phyloP scores from a whole-genome alignment of 2,797 vertebrate species.

The Pygocentrus nattereri region DNA sequence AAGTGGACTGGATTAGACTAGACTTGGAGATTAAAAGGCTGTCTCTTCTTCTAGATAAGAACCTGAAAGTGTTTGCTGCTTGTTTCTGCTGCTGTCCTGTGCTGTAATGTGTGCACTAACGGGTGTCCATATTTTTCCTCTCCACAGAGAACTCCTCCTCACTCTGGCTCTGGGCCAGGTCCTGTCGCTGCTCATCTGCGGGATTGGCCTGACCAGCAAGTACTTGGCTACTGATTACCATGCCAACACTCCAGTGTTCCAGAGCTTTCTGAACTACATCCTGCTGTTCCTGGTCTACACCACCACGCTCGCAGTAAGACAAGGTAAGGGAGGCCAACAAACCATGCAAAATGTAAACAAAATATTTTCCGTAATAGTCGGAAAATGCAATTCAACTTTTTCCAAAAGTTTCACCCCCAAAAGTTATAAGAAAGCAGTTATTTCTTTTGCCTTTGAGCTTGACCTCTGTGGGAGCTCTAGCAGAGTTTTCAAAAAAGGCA shows the following conservation, averaged over 20 bases:
- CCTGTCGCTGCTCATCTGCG: constrained; percentile 92
- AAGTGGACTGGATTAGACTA: too few relatives aligned
- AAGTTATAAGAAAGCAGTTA: not conserved
- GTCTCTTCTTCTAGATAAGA: not conserved
- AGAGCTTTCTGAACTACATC: constrained; percentile 97
- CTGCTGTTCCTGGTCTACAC: constrained; percentile 96
- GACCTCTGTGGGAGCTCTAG: constrained; percentile 13
- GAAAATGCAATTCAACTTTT: constrained; percentile 15
- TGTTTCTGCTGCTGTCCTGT: not conserved
- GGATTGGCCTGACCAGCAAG: constrained; percentile 92
- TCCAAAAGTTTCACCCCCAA: not conserved
- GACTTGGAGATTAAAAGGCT: too few relatives aligned
- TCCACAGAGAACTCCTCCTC: constrained; percentile 89
- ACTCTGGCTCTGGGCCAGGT: constrained; percentile 93
- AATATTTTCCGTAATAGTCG: not conserved
- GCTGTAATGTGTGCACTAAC: not conserved
- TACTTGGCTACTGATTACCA: constrained; percentile 94
- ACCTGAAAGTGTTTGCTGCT: not conserved
- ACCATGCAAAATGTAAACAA: not conserved
- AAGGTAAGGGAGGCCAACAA: constrained; percentile 82
- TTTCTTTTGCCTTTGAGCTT: not conserved
- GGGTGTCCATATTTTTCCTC: not conserved
- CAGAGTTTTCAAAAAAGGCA: not conserved
- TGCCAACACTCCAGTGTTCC: constrained; percentile 94
- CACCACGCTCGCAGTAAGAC: constrained; percentile 92